Conservation (phyloP, 2,113 vertebrate genomes). For the Herpailurus yagouaroundi region DNA sequence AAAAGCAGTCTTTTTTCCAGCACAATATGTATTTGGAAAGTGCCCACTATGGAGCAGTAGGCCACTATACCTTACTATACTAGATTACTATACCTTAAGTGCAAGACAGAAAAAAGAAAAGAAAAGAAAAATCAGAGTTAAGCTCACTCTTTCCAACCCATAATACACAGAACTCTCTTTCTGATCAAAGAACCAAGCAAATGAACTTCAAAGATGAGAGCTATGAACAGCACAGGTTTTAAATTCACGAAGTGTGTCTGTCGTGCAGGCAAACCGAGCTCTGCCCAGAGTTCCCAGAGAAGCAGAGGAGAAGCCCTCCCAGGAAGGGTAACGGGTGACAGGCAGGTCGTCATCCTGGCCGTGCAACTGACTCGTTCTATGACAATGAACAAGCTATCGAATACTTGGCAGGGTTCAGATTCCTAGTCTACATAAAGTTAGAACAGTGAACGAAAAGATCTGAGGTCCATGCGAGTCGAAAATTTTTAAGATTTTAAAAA, state of each 20-base stretch:
- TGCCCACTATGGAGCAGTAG: not conserved
- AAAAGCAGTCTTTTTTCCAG: not conserved
- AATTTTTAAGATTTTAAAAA: not conserved
- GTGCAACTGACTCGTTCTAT: not conserved
- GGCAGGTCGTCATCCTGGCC: fast-evolving
- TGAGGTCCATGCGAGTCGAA: not conserved
- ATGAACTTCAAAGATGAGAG: not conserved
- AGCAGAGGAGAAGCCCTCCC: too few species aligned
- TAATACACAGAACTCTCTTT: not conserved
- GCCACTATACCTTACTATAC: not conserved
- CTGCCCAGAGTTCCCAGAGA: not conserved
- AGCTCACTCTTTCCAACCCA: not conserved
- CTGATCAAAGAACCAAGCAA: not conserved
- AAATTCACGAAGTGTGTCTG: not conserved
- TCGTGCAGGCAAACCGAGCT: not conserved
- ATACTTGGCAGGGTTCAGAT: not conserved
- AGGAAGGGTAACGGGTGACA: not conserved
- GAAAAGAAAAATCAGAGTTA: not conserved
- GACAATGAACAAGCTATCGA: not conserved
- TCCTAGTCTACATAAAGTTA: not conserved
- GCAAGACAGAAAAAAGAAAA: not conserved
- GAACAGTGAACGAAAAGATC: not conserved
- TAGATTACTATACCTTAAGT: not conserved
- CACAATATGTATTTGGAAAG: not conserved
- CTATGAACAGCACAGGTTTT: not conserved